These are phyloP conservation scores for Drosophila guanche DNA, from an alignment of 1,140 invertebrate genomes.

Conservation along the genomic window DNA sequence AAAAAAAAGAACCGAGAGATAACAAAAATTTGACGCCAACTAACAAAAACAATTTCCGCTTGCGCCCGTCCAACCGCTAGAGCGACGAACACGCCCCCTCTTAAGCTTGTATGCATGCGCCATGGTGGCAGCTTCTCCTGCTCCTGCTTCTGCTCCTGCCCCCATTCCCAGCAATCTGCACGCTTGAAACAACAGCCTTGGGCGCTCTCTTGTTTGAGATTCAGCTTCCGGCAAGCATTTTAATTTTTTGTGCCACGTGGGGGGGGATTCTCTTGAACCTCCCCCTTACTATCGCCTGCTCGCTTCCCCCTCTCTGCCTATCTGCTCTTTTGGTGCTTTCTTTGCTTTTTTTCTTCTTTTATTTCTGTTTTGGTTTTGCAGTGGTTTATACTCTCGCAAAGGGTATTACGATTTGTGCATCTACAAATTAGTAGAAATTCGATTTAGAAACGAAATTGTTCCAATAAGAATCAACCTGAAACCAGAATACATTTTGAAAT, in stretches of 20 bases:
- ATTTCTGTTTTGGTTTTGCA: no score
- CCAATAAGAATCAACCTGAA: no score
- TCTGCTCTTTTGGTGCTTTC: no score
- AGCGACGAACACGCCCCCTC: conserved; percentile 5
- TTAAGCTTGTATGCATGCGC: conserved; percentile 38
- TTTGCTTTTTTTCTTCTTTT: no score
- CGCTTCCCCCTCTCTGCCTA: not conserved
- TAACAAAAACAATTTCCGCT: conserved; percentile 68
- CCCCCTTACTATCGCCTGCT: conserved; percentile 13
- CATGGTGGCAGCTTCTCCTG: not conserved
- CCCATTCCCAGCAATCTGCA: conserved; percentile 17
- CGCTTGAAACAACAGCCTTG: conserved; percentile 68
- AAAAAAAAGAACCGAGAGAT: conserved; percentile 14
- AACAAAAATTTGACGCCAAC: conserved; percentile 68
- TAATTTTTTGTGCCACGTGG: conserved; percentile 77
- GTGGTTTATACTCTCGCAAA: no score
- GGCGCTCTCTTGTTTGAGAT: conserved; percentile 76
- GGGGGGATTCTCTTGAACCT: conserved; percentile 54
- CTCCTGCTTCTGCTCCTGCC: not conserved
- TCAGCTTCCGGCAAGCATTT: conserved; percentile 80
- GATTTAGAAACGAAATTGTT: no score
- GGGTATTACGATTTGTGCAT: no score
- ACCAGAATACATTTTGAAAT: no score
- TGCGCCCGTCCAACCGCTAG: not conserved
- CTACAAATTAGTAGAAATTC: no score